These are phyloP conservation scores for Harpalus rufipes DNA, from an alignment of 2,888 invertebrate species.

Conservation along the genomic window DNA sequence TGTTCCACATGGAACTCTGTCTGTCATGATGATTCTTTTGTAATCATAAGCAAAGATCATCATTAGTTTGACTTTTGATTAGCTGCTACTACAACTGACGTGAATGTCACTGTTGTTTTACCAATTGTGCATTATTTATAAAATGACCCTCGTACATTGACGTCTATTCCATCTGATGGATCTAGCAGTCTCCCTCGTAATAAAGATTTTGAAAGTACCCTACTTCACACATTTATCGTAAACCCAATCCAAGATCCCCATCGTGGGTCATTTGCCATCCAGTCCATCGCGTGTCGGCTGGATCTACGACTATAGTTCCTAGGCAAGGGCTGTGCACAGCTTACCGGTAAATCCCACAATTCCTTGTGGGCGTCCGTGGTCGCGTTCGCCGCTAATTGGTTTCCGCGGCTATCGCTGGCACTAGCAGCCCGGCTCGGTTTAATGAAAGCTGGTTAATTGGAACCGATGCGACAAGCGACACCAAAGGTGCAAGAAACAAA, in stretches of 20 bases:
- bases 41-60: too few species aligned
- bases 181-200: too few species aligned
- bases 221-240: too few species aligned
- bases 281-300: neutral
- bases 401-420: slow-evolving; percentile 60
- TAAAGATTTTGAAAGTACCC: too few species aligned
- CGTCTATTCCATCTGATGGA: too few species aligned
- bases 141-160: too few species aligned
- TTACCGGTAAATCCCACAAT: slow-evolving; percentile 56
- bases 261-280: slow-evolving; percentile 19
- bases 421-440: slow-evolving; percentile 68
- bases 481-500: neutral
- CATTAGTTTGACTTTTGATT: too few species aligned
- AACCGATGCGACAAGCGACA: slow-evolving; percentile 71
- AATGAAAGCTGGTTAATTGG: slow-evolving; percentile 73
- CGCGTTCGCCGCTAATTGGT: slow-evolving; percentile 64
- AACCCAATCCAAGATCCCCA: neutral
- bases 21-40: too few species aligned
- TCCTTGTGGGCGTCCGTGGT: slow-evolving; percentile 37
- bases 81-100: too few species aligned
- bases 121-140: too few species aligned
- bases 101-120: too few species aligned
- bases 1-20: too few species aligned
- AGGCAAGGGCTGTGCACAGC: neutral
- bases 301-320: slow-evolving; percentile 36